Percentiles rank a stretch among this genome's conserved stretches.
phyloP scores from a whole-genome alignment of 1,140 invertebrate genomes.

The Drosophila lacertosa region DNA sequence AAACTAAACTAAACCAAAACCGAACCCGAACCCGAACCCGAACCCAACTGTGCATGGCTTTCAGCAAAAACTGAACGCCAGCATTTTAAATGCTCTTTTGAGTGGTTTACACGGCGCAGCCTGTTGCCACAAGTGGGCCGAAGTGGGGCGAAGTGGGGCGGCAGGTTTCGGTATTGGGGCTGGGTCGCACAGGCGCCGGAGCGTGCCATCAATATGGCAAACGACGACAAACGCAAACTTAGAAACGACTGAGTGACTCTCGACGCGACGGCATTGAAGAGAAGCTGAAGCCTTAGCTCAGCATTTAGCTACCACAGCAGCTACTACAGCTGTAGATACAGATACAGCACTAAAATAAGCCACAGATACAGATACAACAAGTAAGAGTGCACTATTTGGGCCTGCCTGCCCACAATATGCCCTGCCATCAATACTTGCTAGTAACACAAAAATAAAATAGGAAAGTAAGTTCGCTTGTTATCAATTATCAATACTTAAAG shows the following conservation, averaged over 20 bases:
- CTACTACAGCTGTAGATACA: slow-evolving; percentile 18
- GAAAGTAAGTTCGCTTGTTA: too few relatives aligned
- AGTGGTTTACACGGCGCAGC: not conserved
- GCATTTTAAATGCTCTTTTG: slow-evolving; percentile 64
- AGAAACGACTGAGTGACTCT: slow-evolving; percentile 69
- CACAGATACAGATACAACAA: slow-evolving; percentile 9
- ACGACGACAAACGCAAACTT: slow-evolving; percentile 77
- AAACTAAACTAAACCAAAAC: slow-evolving; percentile 62
- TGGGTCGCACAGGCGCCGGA: slow-evolving; percentile 54
- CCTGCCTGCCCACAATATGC: not conserved
- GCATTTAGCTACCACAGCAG: slow-evolving; percentile 10
- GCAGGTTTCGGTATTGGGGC: slow-evolving; percentile 5
- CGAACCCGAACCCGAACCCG: slow-evolving; percentile 45
- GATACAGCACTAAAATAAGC: slow-evolving; percentile 48
- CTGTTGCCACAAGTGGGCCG: not conserved
- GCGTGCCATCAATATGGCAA: slow-evolving; percentile 79
- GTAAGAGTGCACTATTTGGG: not conserved
- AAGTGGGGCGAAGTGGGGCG: too few relatives aligned
- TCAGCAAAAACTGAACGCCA: slow-evolving; percentile 55
- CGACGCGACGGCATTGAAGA: slow-evolving; percentile 67
- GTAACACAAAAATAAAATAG: too few relatives aligned
- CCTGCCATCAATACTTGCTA: too few relatives aligned
- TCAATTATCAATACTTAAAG: too few relatives aligned
- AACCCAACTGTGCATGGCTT: slow-evolving; percentile 33
- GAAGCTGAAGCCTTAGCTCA: slow-evolving; percentile 27